These are phyloP conservation scores for Marasmarcha lunaedactyla DNA, from an alignment of 2,888 invertebrate species.

Conservation along the genomic window DNA sequence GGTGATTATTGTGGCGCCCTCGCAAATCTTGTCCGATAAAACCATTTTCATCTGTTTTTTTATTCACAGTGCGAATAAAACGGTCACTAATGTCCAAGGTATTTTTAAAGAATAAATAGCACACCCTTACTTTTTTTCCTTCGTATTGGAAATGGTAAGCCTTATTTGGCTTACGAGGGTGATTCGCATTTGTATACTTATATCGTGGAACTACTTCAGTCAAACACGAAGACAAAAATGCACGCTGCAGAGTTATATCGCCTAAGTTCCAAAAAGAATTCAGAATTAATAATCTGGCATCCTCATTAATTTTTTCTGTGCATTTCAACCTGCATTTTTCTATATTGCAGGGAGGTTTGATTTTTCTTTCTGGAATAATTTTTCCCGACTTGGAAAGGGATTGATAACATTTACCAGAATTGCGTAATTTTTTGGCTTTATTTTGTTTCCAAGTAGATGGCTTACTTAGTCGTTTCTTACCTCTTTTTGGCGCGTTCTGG, in stretches of 20 bases:
- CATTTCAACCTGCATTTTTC: slow-evolving; percentile 9
- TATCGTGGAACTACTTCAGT: slow-evolving; percentile 7
- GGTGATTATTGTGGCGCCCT: slow-evolving; percentile 15
- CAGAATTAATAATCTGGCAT: slow-evolving; percentile 3
- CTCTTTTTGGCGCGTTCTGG: no score
- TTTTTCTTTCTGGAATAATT: slow-evolving; percentile 4
- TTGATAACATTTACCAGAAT: slow-evolving; percentile 7
- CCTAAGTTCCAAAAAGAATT: slow-evolving; percentile 3
- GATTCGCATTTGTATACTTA: slow-evolving; percentile 6
- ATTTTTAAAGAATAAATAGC: slow-evolving; percentile 14
- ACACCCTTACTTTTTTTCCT: slow-evolving; percentile 8
- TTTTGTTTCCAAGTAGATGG: slow-evolving; percentile 11
- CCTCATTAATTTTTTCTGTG: slow-evolving; percentile 3
- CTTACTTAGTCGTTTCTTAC: slow-evolving; percentile 8
- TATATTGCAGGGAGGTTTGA: slow-evolving; percentile 5
- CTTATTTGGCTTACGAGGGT: slow-evolving; percentile 7
- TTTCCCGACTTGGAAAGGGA: slow-evolving; percentile 7
- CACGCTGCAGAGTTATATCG: slow-evolving; percentile 3
- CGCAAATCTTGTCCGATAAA: slow-evolving; percentile 12
- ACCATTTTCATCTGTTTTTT: slow-evolving; percentile 10
- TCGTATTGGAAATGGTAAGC: slow-evolving; percentile 10
- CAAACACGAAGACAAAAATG: slow-evolving; percentile 2
- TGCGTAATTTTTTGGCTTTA: slow-evolving; percentile 6
- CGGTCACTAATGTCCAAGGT: slow-evolving; percentile 12
- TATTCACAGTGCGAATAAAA: slow-evolving; percentile 10